Evolutionary conservation across 2,888 invertebrate species (phyloP), one percentile per base, ranked within the genome.

Genomic region (Ochropacha duplaris): DNA sequence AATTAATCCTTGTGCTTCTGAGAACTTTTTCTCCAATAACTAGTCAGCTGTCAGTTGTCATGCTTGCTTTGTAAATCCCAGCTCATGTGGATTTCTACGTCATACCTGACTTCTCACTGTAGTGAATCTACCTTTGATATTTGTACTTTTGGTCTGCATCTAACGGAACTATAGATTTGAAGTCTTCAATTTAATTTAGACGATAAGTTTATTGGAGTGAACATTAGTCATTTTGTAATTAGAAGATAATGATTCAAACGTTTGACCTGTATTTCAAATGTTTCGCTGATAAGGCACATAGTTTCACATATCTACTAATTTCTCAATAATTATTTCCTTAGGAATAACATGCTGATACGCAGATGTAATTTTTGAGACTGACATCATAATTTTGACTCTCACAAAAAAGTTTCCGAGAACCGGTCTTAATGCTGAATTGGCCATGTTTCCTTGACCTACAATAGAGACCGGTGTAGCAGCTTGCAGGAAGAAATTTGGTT

Each of bases 381-480:
- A 36, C 36, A 36, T 36, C 36, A 36, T 31, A 31, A 31, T 31
- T 31, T 64, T 66, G 68, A 62, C 60, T 65, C 66, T 55, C 56
- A 74, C 64, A 74, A 77, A 78, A 78, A 75, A 69, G 59, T 57
- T 65, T 67, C 60, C 58, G 54, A 57, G 60, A 87, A 89, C 88
- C 87, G 84, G 89, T 88, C 84, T 71, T 79, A 83, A 76, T 81
- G 81, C 73, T 70, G 78, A 75, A 76, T 78, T 72, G 69, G 80
- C 70, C 72, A 71, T 81, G 76, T 82, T 84, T 86, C 90, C 90
- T 90, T 90, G 90, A 89, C 90, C 88, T 67, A 87, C 73, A 78
- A 79, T 64, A 59, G 57, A 57, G 56, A 66, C 72, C 66, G 60
- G 72, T 74, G 44, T 16, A 44, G 44, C 19, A 44, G 66, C 60